Percentiles rank a stretch among this genome's conserved stretches.
These are phyloP conservation scores for Fundulus diaphanus DNA, from an alignment of 2,797 vertebrate species.

Conservation along the genomic window DNA sequence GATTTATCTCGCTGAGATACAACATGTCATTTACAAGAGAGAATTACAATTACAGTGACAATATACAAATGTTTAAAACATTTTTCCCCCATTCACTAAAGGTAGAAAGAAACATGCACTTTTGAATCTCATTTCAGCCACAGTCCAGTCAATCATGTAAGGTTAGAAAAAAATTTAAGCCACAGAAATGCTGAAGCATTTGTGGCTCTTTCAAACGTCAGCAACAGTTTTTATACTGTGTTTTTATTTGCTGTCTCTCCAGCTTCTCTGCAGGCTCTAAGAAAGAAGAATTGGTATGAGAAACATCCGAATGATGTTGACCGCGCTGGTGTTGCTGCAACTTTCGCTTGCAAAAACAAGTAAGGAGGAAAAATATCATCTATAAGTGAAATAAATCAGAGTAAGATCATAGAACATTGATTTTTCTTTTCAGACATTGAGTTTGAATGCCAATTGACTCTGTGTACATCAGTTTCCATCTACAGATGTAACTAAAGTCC, in stretches of 20 bases:
- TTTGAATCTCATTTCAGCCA: not conserved
- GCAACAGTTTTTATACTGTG: fast-evolving
- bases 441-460: not conserved
- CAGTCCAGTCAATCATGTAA: not conserved
- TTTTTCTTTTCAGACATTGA: not conserved
- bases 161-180: not conserved
- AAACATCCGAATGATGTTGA: slow-evolving; percentile 24
- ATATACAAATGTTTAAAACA: no score
- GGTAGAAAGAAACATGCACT: not conserved
- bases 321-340: slow-evolving; percentile 9
- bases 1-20: no score
- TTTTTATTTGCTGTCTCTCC: not conserved
- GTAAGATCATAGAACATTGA: not conserved
- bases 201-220: not conserved
- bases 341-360: slow-evolving; percentile 11
- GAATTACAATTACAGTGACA: no score
- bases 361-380: slow-evolving; percentile 23
- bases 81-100: not conserved
- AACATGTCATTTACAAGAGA: no score
- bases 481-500: not conserved
- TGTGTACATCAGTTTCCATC: not conserved
- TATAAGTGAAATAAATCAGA: not conserved
- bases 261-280: slow-evolving; percentile 43
- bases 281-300: slow-evolving; percentile 33
- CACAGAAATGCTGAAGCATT: not conserved